These are phyloP conservation scores for Hoplostethus mediterraneus DNA, from an alignment of 2,797 vertebrate genomes.

Conservation along the genomic window DNA sequence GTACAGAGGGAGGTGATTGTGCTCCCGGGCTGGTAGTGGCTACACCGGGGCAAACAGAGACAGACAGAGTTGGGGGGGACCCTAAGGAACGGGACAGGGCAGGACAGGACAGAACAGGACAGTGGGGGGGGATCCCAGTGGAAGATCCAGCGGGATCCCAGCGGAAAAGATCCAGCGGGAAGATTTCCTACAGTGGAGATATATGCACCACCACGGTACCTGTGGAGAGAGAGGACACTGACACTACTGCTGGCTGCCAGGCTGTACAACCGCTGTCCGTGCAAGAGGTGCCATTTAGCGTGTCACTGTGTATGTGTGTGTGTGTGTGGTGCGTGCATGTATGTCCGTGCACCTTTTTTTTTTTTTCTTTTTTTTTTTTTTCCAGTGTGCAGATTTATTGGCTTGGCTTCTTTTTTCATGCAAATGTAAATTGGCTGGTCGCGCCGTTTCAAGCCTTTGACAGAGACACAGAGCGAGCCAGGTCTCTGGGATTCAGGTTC, in stretches of 20 bases:
- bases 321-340: conserved; percentile 8
- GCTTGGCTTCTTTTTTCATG: conserved; percentile 64
- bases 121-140: conserved; percentile 23
- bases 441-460: conserved; percentile 46
- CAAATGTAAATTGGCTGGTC: conserved; percentile 60
- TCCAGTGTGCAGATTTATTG: conserved; percentile 67
- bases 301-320: conserved; percentile 30
- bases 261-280: conserved; percentile 61
- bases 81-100: conserved; percentile 15
- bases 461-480: conserved; percentile 55
- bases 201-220: conserved; percentile 72
- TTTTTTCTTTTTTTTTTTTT: conserved; percentile 71
- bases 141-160: conserved; percentile 39
- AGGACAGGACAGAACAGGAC: conserved; percentile 25
- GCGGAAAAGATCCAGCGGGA: conserved; percentile 4
- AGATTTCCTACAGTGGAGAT: conserved; percentile 63
- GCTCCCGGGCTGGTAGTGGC: conserved; percentile 32
- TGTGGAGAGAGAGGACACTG: conserved; percentile 69
- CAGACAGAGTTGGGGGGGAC: conserved; percentile 55
- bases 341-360: conserved; percentile 45
- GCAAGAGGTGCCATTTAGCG: conserved; percentile 73
- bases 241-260: conserved; percentile 34
- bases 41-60: conserved; percentile 42
- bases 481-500: conserved; percentile 51
- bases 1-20: conserved; percentile 48